A percentile compares a stretch with the other conserved stretches of the same genome.
These are phyloP conservation scores for Tanytarsus gracilentus DNA, from an alignment of 2,888 invertebrate species.

Conservation along the genomic window DNA sequence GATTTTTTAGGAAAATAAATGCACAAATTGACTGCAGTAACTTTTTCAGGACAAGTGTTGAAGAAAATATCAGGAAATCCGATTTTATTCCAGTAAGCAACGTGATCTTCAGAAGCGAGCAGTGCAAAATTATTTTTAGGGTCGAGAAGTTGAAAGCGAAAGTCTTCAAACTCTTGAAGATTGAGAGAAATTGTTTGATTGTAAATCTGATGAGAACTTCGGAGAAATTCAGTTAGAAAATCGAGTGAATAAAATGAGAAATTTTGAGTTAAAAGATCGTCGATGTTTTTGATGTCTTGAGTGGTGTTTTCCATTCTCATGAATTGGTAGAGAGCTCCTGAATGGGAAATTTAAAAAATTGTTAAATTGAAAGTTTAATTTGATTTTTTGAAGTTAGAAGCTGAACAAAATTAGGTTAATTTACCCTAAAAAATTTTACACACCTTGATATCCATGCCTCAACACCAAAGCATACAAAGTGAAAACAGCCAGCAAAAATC, in stretches of 20 bases:
- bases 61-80: not conserved
- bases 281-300: not conserved
- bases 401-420: too few species aligned
- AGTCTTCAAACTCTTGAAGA: not conserved
- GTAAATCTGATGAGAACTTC: not conserved
- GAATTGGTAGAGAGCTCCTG: not conserved
- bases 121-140: not conserved
- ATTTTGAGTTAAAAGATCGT: not conserved
- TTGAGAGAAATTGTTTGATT: not conserved
- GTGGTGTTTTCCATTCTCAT: not conserved
- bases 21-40: not conserved
- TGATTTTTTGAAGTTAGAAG: too few species aligned
- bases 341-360: too few species aligned
- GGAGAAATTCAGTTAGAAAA: not conserved
- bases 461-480: not conserved
- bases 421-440: too few species aligned
- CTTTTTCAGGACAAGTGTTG: not conserved
- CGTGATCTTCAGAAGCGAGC: not conserved
- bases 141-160: not conserved
- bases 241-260: not conserved
- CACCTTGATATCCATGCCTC: not conserved
- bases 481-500: not conserved
- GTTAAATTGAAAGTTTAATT: too few species aligned
- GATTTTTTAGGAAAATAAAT: not conserved
- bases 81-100: conserved; percentile 1